Base-by-base conservation (phyloP, 1,140 invertebrate genomes). In the Battus philenor region DNA sequence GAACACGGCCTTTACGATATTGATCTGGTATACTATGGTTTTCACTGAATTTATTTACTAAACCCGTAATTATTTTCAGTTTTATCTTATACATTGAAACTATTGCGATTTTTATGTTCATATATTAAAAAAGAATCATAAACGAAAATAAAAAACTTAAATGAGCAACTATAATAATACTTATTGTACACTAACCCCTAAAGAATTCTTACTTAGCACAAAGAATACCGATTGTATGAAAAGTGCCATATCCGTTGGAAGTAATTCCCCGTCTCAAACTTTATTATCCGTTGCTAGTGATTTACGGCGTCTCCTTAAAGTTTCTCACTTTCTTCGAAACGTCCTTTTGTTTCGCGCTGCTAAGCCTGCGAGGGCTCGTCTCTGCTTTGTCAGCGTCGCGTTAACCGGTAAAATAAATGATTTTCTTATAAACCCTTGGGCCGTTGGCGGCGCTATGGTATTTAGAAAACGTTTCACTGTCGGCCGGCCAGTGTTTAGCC, bases 331-430 rank as follows among this genome's bases (percentile, higher is more conserved):
- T 65, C 60, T 51, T 59, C 59, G 69, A 68, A 75, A 69, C 64
- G 70, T 69, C 69, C 66, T 60, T 70, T 78, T 20, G 18, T 20
- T 20, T 20, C 18, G 18, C 2, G 57, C 52, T 59, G 41, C 57
- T 48, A 68, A 67, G 58, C 71, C 58, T 67, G 65, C 69, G 65
- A 54, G 47, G 59, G 68, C 68, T 78, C 74, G 70, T 74, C 66
- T 70, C 56, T 68, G 68, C 58, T 59, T 65, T 64, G 55, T 75
- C 50, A 58, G 47, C 54, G 54, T 61, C 53, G 60, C 50, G 64
- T 59, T 59, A 54, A 54, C 58, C 54, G 62, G 53, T 71, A 67
- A 71, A 73, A 66, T 68, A 72, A 76, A 72, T 72, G 68, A 69
- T 76, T 72, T 59, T 60, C 50, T 71, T 68, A 58, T 68, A 58